Conservation (phyloP, 2,888 invertebrate species). For the Pomacea canaliculata region DNA sequence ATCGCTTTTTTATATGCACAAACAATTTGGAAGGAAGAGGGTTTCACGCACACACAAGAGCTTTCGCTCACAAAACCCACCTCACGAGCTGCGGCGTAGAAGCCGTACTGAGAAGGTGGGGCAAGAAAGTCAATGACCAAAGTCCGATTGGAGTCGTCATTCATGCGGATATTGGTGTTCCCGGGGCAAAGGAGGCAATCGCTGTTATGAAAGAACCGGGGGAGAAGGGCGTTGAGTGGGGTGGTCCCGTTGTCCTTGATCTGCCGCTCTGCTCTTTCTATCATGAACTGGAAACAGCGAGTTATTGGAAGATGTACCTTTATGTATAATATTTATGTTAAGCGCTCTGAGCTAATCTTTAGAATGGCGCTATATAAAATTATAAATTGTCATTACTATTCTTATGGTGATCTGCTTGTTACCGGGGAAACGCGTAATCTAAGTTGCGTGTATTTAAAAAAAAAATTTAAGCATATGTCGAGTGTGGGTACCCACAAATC, state of each 20-base stretch:
- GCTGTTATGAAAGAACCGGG: constrained; percentile 38
- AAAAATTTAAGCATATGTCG: too few relatives aligned
- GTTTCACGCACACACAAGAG: too few relatives aligned
- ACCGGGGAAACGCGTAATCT: too few relatives aligned
- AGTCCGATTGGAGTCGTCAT: constrained; percentile 33
- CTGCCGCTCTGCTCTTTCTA: constrained; percentile 39
- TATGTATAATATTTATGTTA: too few relatives aligned
- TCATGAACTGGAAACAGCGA: constrained; percentile 35
- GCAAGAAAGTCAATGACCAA: constrained; percentile 44
- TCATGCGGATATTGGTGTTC: constrained; percentile 32
- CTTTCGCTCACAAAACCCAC: constrained; percentile 12
- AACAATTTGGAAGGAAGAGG: too few relatives aligned
- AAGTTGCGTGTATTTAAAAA: too few relatives aligned
- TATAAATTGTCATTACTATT: too few relatives aligned
- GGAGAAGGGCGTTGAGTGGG: constrained; percentile 41
- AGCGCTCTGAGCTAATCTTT: too few relatives aligned
- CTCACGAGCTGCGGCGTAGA: constrained; percentile 37
- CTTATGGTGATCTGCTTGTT: background rate
- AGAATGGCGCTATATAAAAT: too few relatives aligned
- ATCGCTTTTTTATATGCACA: too few relatives aligned
- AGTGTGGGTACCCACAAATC: too few relatives aligned
- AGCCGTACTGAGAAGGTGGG: constrained; percentile 39
- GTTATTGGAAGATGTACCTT: background rate
- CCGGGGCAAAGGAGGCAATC: constrained; percentile 40
- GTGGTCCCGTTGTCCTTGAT: constrained; percentile 34